Evolutionary conservation across 1,140 invertebrate genomes (phyloP).

Genomic region (Drosophila pruinosa): DNA sequence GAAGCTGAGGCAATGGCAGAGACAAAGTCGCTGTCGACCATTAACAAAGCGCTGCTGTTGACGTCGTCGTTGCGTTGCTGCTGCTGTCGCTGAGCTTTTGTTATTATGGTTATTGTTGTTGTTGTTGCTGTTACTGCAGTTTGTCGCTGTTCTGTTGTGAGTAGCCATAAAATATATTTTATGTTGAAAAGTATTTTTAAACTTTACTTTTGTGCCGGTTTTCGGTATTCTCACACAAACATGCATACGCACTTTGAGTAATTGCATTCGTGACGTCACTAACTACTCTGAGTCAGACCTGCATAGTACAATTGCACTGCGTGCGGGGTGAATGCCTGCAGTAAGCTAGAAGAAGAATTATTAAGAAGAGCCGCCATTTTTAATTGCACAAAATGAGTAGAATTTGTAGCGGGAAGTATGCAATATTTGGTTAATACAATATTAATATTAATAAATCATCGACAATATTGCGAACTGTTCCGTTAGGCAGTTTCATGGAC

Average conservation of each 20-base stretch:
- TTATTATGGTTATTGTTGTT: conserved; percentile 29
- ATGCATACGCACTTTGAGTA: neutral
- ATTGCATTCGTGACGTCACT: conserved; percentile 3
- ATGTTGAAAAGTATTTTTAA: conserved; percentile 60
- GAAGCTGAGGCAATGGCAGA: too few species aligned
- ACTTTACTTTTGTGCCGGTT: conserved; percentile 25
- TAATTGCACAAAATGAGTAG: neutral
- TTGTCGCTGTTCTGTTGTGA: conserved; percentile 21
- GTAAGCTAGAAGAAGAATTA: neutral
- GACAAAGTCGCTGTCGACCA: neutral
- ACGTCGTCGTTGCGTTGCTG: conserved; percentile 4
- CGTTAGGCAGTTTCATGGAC: conserved; percentile 2
- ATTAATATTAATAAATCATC: neutral
- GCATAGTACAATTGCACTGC: too few species aligned
- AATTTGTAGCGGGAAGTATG: neutral
- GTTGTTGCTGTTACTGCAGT: conserved; percentile 34
- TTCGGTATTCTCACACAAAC: conserved; percentile 3
- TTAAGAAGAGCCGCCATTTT: neutral
- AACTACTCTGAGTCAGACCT: neutral
- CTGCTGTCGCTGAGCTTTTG: conserved; percentile 21
- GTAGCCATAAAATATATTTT: conserved; percentile 57
- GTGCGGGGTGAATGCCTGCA: neutral
- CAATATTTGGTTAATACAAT: neutral
- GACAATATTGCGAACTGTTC: neutral
- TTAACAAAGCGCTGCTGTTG: conserved; percentile 18